Percentiles rank a stretch among this genome's conserved stretches.
These are phyloP conservation scores for Leptarthrus brevirostris DNA, from an alignment of 2,888 invertebrate genomes.

Conservation along the genomic window DNA sequence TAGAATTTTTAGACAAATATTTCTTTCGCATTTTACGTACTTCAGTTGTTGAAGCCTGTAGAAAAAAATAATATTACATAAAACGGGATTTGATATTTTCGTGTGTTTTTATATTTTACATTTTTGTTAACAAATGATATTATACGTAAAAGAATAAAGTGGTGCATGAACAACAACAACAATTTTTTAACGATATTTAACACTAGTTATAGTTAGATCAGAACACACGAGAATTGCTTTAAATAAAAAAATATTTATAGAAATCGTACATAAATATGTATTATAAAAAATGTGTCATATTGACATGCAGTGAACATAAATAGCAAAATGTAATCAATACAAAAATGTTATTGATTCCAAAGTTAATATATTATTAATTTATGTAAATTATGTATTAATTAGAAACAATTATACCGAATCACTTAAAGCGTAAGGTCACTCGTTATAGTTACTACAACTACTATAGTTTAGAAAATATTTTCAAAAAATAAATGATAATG, in stretches of 20 bases:
- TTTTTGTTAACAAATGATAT: constrained; percentile 20
- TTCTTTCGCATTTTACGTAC: not conserved
- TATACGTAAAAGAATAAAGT: constrained; percentile 44
- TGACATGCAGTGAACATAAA: constrained; percentile 33
- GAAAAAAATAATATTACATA: constrained; percentile 18
- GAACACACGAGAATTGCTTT: constrained; percentile 45
- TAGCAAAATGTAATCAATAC: constrained; percentile 40
- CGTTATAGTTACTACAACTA: constrained; percentile 33
- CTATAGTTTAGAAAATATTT: constrained; percentile 17
- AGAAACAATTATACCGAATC: constrained; percentile 1
- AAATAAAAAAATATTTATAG: constrained; percentile 31
- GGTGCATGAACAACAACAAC: constrained; percentile 46
- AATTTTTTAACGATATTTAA: constrained; percentile 40
- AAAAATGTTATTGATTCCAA: constrained; percentile 47
- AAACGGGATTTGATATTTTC: constrained; percentile 52
- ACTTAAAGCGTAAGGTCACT: constrained; percentile 48
- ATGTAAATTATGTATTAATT: not conserved
- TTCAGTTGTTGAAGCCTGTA: not conserved
- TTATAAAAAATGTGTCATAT: constrained; percentile 42
- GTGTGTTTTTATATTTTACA: constrained; percentile 10
- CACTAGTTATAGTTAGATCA: constrained; percentile 36
- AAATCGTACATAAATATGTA: constrained; percentile 30
- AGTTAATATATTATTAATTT: constrained; percentile 46
- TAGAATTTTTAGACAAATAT: not conserved
- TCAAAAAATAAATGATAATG: constrained; percentile 48